Conservation (phyloP, 2,888 invertebrate genomes). For the Pseudococcus viburni region DNA sequence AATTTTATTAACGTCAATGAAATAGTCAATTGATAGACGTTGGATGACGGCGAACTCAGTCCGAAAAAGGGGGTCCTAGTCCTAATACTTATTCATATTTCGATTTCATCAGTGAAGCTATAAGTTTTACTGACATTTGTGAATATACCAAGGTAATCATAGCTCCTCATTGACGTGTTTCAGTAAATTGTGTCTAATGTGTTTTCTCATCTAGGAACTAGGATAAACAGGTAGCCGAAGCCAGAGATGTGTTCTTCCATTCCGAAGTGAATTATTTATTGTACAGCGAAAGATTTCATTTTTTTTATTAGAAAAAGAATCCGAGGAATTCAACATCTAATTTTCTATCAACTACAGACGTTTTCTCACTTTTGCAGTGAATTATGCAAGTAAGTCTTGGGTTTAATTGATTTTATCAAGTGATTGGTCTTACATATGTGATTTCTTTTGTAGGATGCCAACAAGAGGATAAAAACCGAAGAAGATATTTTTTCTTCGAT, state of each 20-base stretch:
- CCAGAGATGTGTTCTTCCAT: conserved; percentile 94
- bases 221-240: conserved; percentile 88
- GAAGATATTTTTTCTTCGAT: conserved; percentile 83
- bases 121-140: conserved; percentile 91
- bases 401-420: neutral
- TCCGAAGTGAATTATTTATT: conserved; percentile 90
- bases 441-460: conserved; percentile 75
- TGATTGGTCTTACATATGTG: neutral
- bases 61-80: conserved; percentile 90
- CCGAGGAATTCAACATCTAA: conserved; percentile 92
- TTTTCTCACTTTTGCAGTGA: conserved; percentile 95
- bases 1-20: too few relatives aligned
- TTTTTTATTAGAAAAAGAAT: conserved; percentile 88
- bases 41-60: too few relatives aligned
- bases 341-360: conserved; percentile 94
- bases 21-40: too few relatives aligned
- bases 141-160: conserved; percentile 85
- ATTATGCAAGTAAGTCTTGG: conserved; percentile 81
- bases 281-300: conserved; percentile 95
- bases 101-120: conserved; percentile 92
- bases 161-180: neutral
- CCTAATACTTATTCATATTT: conserved; percentile 96
- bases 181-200: neutral
- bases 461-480: conserved; percentile 82
- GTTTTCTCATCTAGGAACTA: conserved; percentile 72